These are phyloP conservation scores for Hypselothyrea guttata DNA, from an alignment of 2,888 invertebrate species.

Conservation along the genomic window DNA sequence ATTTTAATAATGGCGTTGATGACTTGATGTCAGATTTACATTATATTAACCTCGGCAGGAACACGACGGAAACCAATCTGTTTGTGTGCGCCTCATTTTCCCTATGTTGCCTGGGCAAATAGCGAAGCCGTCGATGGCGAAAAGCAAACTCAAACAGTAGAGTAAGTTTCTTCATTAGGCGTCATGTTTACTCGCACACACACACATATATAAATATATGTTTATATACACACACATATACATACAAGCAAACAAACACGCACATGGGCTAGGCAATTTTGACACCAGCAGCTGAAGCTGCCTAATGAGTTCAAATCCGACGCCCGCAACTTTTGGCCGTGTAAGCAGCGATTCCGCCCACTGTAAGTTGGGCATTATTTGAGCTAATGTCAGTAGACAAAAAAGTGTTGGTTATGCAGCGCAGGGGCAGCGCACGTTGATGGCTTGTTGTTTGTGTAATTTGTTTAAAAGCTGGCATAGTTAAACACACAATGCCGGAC, in stretches of 20 bases:
- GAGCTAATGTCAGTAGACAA: slow-evolving; percentile 43
- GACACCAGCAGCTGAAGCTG: slow-evolving; percentile 65
- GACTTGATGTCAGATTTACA: slow-evolving; percentile 8
- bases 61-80: slow-evolving; percentile 17
- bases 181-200: slow-evolving; percentile 56
- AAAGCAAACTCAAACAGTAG: slow-evolving; percentile 65
- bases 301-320: slow-evolving; percentile 71
- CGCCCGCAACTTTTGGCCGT: slow-evolving; percentile 59
- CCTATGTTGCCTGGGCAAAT: slow-evolving; percentile 23
- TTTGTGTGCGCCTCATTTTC: slow-evolving; percentile 8
- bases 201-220: slow-evolving; percentile 34
- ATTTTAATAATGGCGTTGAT: slow-evolving; percentile 4
- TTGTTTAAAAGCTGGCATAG: slow-evolving; percentile 65
- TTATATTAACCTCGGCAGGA: slow-evolving; percentile 9
- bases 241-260: slow-evolving; percentile 7
- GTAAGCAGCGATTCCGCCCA: slow-evolving; percentile 26
- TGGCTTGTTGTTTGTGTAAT: slow-evolving; percentile 51
- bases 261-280: slow-evolving; percentile 48
- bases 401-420: slow-evolving; percentile 15
- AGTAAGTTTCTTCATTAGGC: slow-evolving; percentile 73
- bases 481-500: slow-evolving; percentile 33
- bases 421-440: slow-evolving; percentile 19
- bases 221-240: slow-evolving; percentile 20
- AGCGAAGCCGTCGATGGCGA: slow-evolving; percentile 19
- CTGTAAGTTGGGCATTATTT: slow-evolving; percentile 15